Percentiles rank a stretch among this genome's conserved stretches.
Evolutionary conservation across 2,888 invertebrate genomes (phyloP).

Genomic region (Scaptomyza flava): DNA sequence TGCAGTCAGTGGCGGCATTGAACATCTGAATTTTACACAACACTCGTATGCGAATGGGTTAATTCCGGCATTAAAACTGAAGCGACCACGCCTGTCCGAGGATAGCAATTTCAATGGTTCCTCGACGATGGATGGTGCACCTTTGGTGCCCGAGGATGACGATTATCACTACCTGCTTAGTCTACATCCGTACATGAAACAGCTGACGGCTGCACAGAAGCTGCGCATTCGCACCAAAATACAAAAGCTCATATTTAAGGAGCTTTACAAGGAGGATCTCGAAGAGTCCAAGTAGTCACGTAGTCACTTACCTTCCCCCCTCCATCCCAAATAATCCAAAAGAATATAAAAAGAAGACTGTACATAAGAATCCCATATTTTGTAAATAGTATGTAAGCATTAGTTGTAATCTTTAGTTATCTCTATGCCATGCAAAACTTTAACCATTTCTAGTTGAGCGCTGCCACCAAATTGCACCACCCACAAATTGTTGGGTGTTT

Average conservation of each 20-base stretch:
- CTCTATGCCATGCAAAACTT: constrained; percentile 66
- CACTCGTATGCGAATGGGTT: constrained; percentile 81
- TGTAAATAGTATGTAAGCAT: constrained; percentile 40
- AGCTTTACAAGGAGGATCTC: constrained; percentile 84
- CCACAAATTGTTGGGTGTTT: constrained; percentile 25
- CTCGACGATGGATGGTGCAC: constrained; percentile 81
- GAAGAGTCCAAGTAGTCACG: constrained; percentile 81
- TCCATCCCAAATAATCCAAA: constrained; percentile 14
- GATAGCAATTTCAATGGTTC: constrained; percentile 84
- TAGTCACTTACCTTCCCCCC: neutral
- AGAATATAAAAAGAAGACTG: constrained; percentile 61
- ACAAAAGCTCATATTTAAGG: constrained; percentile 84
- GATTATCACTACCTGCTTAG: constrained; percentile 84
- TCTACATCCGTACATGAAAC: constrained; percentile 84
- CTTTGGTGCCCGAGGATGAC: constrained; percentile 83
- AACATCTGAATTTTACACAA: constrained; percentile 81
- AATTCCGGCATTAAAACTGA: constrained; percentile 82
- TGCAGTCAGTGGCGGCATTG: constrained; percentile 44
- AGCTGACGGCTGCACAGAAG: constrained; percentile 83
- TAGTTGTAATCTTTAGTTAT: constrained; percentile 55
- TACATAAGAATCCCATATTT: constrained; percentile 53
- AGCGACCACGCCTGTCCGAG: constrained; percentile 82
- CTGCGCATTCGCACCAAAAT: constrained; percentile 84
- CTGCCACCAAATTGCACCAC: constrained; percentile 34
- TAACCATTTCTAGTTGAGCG: constrained; percentile 73